phyloP scores from a whole-genome alignment of 2,888 invertebrate species.

The Steromphala cineraria region DNA sequence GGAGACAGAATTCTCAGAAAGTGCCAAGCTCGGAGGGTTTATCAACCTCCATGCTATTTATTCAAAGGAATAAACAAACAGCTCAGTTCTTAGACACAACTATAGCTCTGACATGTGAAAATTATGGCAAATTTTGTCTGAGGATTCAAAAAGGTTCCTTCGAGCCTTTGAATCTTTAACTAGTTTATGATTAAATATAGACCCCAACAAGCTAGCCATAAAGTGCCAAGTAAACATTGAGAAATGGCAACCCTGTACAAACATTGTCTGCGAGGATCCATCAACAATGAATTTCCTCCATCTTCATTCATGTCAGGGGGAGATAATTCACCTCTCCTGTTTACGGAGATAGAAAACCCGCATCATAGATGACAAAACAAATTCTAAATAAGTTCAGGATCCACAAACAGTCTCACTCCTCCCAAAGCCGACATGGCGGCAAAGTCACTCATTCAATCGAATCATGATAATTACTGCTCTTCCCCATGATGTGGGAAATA shows the following conservation, averaged over 20 bases:
- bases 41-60: no score
- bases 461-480: neutral
- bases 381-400: neutral
- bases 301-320: neutral
- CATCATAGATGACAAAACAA: constrained; percentile 3
- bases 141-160: no score
- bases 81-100: no score
- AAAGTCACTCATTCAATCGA: neutral
- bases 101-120: no score
- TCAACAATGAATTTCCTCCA: neutral
- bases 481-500: neutral
- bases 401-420: neutral
- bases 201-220: no score
- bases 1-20: no score
- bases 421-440: neutral
- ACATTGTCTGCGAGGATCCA: neutral
- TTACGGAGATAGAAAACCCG: neutral
- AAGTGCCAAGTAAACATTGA: no score
- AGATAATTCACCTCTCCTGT: neutral
- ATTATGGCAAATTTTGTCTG: no score
- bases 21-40: no score
- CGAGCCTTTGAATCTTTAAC: no score
- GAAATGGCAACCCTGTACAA: neutral
- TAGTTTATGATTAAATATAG: no score
- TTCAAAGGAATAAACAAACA: no score